Conservation (phyloP, 2,797 vertebrate species). For the Nyctalus aviator region DNA sequence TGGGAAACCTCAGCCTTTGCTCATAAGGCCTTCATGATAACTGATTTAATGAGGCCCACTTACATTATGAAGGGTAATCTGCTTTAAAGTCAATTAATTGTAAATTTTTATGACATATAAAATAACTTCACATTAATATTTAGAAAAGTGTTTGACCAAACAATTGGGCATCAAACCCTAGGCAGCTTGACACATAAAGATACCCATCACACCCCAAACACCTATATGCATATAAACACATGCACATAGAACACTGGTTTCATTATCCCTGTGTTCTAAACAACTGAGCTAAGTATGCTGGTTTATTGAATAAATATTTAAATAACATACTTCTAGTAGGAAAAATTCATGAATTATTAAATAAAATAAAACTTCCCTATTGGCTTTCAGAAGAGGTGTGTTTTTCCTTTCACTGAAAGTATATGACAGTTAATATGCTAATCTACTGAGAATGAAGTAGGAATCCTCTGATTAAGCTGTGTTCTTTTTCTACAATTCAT, state of each 20-base stretch:
- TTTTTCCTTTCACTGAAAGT: constrained; percentile 36
- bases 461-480: neutral
- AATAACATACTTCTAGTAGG: neutral
- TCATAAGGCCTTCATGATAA: neutral
- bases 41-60: neutral
- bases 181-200: neutral
- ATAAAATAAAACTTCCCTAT: neutral
- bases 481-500: constrained; percentile 28
- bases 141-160: neutral
- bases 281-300: neutral
- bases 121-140: neutral
- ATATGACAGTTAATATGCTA: neutral
- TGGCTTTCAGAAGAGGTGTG: neutral
- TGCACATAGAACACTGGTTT: neutral
- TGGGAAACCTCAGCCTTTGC: neutral
- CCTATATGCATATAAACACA: neutral
- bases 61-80: neutral
- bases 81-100: neutral
- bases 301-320: constrained; percentile 6
- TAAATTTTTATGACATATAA: neutral
- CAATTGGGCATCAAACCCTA: neutral
- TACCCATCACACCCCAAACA: neutral
- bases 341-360: constrained; percentile 26
- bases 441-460: neutral
- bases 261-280: constrained; percentile 1